These are phyloP conservation scores for Apaloderma vittatum DNA, from an alignment of 2,113 vertebrate genomes.

Conservation along the genomic window DNA sequence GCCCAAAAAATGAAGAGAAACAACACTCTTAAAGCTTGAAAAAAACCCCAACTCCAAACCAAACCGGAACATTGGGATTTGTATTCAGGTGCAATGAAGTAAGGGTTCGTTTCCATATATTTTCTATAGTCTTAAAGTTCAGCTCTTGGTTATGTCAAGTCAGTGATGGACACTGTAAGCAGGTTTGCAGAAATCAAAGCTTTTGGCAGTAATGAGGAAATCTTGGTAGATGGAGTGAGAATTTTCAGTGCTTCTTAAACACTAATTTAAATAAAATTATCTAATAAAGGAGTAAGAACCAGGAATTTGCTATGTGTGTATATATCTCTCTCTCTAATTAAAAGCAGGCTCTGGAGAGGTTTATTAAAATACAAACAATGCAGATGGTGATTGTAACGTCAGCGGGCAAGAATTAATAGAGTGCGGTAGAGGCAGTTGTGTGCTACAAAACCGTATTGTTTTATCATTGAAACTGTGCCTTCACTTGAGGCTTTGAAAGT, in stretches of 20 bases:
- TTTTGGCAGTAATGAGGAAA: not conserved
- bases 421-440: not conserved
- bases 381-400: not conserved
- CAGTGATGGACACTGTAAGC: not conserved
- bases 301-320: not conserved
- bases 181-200: not conserved
- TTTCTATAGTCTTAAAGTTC: not conserved
- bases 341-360: not conserved
- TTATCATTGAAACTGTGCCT: not conserved
- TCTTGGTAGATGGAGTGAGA: not conserved
- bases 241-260: not conserved
- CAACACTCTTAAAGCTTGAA: not conserved
- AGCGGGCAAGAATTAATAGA: conserved; percentile 8
- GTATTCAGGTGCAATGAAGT: not conserved
- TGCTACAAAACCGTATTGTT: not conserved
- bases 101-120: not conserved
- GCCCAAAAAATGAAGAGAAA: not conserved
- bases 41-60: not conserved
- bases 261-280: not conserved
- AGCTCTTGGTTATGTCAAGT: not conserved
- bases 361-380: not conserved
- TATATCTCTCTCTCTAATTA: not conserved
- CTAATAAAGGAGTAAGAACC: not conserved
- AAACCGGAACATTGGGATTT: not conserved
- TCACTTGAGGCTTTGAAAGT: not conserved